Evolutionary conservation across 2,113 vertebrate species (phyloP).

Genomic region (Oncorhynchus kisutch): DNA sequence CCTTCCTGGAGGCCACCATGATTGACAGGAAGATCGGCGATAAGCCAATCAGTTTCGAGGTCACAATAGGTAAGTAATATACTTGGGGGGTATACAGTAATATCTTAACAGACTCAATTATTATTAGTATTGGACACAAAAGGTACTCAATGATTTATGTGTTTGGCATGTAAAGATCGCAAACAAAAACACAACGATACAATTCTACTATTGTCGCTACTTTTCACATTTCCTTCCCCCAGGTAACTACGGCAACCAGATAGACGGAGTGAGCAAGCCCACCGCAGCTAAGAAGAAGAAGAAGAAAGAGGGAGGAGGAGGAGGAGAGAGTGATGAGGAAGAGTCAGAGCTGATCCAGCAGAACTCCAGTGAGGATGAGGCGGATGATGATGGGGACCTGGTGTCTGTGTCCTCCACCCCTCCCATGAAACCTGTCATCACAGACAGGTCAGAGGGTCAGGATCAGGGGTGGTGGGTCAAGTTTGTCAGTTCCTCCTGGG

Average conservation of each 20-base stretch:
- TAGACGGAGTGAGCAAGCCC: constrained; percentile 78
- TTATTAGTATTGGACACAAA: too few species aligned
- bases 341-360: constrained; percentile 86
- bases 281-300: constrained; percentile 68
- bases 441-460: constrained; percentile 81
- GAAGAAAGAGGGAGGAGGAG: constrained; percentile 73
- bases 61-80: constrained; percentile 86
- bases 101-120: too few species aligned
- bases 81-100: too few species aligned
- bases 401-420: constrained; percentile 84
- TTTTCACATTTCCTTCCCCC: background rate
- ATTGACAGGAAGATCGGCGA: constrained; percentile 95
- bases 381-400: constrained; percentile 76
- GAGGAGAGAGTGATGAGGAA: constrained; percentile 73
- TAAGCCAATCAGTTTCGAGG: constrained; percentile 92
- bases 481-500: too few species aligned
- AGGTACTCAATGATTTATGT: too few species aligned
- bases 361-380: constrained; percentile 89
- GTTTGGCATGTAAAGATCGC: background rate
- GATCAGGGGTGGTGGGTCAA: background rate
- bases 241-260: constrained; percentile 96
- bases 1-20: constrained; percentile 98
- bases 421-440: constrained; percentile 89
- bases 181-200: too few species aligned
- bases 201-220: too few species aligned